Evolutionary conservation across 2,888 invertebrate genomes (phyloP).

Genomic region (Drosophila austrosaltans): DNA sequence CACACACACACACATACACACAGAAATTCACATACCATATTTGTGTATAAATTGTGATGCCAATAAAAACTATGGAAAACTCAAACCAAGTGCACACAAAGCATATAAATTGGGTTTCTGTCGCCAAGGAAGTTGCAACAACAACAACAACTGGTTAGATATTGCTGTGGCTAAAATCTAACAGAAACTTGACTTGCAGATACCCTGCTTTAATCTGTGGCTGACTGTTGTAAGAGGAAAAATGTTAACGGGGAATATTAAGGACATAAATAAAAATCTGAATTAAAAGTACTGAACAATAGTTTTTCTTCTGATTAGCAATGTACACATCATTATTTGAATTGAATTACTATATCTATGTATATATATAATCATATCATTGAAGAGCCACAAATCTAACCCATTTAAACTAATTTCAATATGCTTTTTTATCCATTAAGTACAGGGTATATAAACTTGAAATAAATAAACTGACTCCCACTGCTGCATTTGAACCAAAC

Average conservation of each 20-base stretch:
- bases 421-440: constrained; percentile 12
- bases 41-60: constrained; percentile 58
- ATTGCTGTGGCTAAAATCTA: not conserved
- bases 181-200: too few relatives aligned
- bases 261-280: too few relatives aligned
- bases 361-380: too few relatives aligned
- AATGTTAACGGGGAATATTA: too few relatives aligned
- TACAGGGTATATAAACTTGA: constrained; percentile 20
- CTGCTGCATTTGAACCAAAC: constrained; percentile 32
- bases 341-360: too few relatives aligned
- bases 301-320: too few relatives aligned
- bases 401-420: too few relatives aligned
- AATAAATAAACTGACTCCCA: constrained; percentile 46
- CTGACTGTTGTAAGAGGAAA: too few relatives aligned
- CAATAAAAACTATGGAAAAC: constrained; percentile 59
- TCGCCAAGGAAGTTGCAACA: constrained; percentile 46
- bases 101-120: constrained; percentile 66
- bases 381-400: too few relatives aligned
- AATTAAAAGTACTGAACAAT: too few relatives aligned
- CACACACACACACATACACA: constrained; percentile 8
- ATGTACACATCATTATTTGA: too few relatives aligned
- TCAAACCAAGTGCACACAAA: constrained; percentile 53
- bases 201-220: not conserved
- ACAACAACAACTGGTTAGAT: constrained; percentile 39
- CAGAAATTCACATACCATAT: constrained; percentile 19